These are phyloP conservation scores for Brachionus manjavacas DNA, from an alignment of 1,140 invertebrate genomes.

Conservation along the genomic window DNA sequence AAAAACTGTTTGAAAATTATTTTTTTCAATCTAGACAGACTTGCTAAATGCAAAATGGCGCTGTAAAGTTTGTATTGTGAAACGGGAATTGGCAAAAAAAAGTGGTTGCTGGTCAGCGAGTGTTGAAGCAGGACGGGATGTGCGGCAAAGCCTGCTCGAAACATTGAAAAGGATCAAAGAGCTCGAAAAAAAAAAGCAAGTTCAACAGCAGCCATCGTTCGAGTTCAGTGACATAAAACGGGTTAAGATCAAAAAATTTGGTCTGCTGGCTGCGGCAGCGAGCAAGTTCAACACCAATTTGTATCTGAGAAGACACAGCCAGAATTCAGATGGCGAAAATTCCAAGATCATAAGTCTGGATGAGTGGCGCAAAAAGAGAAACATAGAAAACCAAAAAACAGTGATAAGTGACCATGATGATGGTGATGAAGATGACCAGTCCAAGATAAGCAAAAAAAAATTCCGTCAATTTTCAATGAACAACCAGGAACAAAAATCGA, in stretches of 20 bases:
- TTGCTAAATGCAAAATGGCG: background rate
- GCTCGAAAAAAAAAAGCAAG: background rate
- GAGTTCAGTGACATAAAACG: background rate
- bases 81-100: background rate
- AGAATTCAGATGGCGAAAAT: background rate
- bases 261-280: background rate
- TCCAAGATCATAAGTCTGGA: background rate
- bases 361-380: background rate
- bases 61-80: conserved; percentile 19
- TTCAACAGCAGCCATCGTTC: background rate
- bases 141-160: background rate
- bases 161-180: background rate
- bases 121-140: background rate
- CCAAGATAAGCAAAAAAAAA: background rate
- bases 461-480: background rate
- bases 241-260: background rate
- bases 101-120: background rate
- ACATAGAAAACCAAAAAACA: background rate
- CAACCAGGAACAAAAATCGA: background rate
- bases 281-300: conserved; percentile 21
- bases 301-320: background rate
- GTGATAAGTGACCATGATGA: background rate
- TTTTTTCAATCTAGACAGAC: background rate
- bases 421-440: background rate
- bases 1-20: background rate